Conservation (phyloP, 2,113 vertebrate species). For the Lycaon pictus region DNA sequence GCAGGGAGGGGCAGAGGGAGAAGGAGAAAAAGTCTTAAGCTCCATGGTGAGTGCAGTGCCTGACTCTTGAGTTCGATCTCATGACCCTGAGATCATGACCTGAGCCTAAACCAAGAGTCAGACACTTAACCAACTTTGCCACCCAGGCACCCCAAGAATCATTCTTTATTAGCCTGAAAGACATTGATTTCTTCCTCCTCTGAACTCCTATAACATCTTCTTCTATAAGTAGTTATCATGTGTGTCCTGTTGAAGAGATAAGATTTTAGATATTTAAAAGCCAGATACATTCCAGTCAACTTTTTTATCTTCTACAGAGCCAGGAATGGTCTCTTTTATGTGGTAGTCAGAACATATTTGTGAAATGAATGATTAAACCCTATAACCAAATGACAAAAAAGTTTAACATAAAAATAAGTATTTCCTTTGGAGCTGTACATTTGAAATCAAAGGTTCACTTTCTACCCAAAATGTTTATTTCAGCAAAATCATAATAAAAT, state of each 20-base stretch:
- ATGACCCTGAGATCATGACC: not conserved
- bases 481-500: not conserved
- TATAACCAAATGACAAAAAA: slow-evolving; percentile 14
- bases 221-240: not conserved
- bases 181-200: not conserved
- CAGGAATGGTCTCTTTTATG: not conserved
- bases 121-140: not conserved
- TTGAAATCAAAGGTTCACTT: slow-evolving; percentile 22
- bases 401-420: not conserved
- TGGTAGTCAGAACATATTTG: slow-evolving; percentile 44
- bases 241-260: not conserved
- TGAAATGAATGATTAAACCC: slow-evolving; percentile 38
- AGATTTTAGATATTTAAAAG: slow-evolving; percentile 44
- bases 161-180: not conserved
- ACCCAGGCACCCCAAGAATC: not conserved
- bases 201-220: not conserved
- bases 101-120: not conserved
- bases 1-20: no score
- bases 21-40: not conserved
- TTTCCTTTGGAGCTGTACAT: not conserved
- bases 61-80: not conserved
- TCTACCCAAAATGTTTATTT: not conserved
- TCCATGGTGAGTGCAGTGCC: not conserved
- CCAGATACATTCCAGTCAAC: not conserved
- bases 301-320: not conserved